Evolutionary conservation across 2,888 invertebrate genomes (phyloP), one percentile per base, ranked within the genome.

Genomic region (Dynastes grantii): DNA sequence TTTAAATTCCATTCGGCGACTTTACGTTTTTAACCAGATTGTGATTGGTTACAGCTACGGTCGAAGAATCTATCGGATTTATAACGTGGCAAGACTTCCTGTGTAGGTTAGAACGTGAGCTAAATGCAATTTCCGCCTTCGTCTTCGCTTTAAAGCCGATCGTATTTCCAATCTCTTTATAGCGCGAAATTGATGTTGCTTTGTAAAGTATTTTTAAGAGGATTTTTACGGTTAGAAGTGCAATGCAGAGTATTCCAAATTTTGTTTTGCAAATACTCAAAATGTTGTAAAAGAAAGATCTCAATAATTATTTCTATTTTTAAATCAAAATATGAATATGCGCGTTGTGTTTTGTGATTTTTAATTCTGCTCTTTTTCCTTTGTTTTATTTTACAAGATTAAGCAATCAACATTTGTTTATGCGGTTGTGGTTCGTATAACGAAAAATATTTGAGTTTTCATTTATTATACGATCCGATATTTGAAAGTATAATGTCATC

Each of bases 61-160:
- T 58, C 58, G 13, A 55, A 68, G 68, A 68, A 67, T 77, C 6
- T 68, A 77, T 63, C 63, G 68, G 55, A 37, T 67, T 58, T 65
- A 58, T 67, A 80, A 81, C 79, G 76, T 80, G 80, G 80, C 77
- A 49, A 79, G 76, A 76, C 78, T 82, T 86, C 85, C 85, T 79
- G 83, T 81, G 78, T 40, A 40, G 58, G 61, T 78, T 79, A 80
- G 81, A 79, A 85, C 85, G 85, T 85, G 85, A 84, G 83, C 81
- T 81, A 84, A 83, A 85, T 85, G 82, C 82, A 83, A 85, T 85
- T 85, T 85, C 85, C 85, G 83, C 84, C 82, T 78, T 67, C 58
- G 83, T 84, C 84, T 85, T 85, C 85, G 84, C 84, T 84, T 84
- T 75, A 45, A 65, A 65, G 22, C 67, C 22, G 67, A 53, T 65